phyloP scores from a whole-genome alignment of 2,797 vertebrate species.

The Bryconaethiops microstoma region DNA sequence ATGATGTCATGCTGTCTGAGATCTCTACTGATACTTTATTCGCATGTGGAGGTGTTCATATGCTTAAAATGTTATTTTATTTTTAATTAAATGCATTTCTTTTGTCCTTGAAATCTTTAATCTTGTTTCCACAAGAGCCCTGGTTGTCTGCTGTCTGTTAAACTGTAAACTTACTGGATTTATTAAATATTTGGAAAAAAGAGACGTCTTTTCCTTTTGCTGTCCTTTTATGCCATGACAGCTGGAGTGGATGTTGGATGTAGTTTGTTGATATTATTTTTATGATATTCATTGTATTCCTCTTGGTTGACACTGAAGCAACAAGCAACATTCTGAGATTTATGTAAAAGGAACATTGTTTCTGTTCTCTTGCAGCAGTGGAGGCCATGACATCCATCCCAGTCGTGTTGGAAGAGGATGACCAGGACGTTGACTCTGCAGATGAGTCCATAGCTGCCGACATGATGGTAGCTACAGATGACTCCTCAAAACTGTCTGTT shows the following conservation, averaged over 20 bases:
- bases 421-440: constrained; percentile 93
- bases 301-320: not conserved
- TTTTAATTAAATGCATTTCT: not conserved
- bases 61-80: not conserved
- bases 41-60: not conserved
- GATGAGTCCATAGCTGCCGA: constrained; percentile 93
- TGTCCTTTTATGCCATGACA: not conserved
- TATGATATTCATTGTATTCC: no score
- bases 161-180: constrained; percentile 27
- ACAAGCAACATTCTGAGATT: not conserved
- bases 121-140: not conserved
- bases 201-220: no score
- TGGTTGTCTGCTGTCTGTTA: not conserved
- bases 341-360: not conserved
- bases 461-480: constrained; percentile 84
- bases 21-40: not conserved
- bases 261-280: not conserved
- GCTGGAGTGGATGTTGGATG: not conserved
- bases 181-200: constrained; percentile 42
- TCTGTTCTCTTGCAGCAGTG: constrained; percentile 72
- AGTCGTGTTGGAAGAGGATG: constrained; percentile 88
- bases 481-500: constrained; percentile 85
- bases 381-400: constrained; percentile 87
- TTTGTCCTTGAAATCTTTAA: not conserved
- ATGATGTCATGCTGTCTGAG: constrained; percentile 32